Evolutionary conservation across 2,888 invertebrate genomes (phyloP).

Genomic region (Drosophila anomalipes): DNA sequence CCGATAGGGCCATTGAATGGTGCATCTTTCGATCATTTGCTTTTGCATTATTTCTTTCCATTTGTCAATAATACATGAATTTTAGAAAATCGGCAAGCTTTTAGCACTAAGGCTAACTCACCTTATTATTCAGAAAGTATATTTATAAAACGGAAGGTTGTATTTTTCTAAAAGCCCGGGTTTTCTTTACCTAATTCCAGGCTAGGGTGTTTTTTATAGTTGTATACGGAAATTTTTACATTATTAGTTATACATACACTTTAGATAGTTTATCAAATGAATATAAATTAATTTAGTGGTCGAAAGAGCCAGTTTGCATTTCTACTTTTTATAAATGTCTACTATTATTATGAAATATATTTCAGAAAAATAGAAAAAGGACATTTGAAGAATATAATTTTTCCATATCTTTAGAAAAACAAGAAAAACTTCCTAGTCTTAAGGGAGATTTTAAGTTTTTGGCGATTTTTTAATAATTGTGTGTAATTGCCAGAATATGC

Average conservation of each 20-base stretch:
- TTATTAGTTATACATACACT: background rate
- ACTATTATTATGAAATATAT: background rate
- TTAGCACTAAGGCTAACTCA: background rate
- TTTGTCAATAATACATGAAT: background rate
- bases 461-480: no score
- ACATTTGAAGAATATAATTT: no score
- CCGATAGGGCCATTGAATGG: conserved; percentile 20
- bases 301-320: background rate
- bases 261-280: background rate
- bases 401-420: background rate
- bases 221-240: background rate
- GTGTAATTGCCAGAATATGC: background rate
- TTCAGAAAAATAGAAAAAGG: no score
- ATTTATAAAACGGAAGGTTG: background rate
- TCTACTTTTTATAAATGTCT: no score
- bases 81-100: background rate
- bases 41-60: background rate
- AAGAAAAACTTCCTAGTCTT: no score
- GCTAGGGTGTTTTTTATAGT: no score
- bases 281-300: background rate
- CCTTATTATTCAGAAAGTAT: background rate
- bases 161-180: background rate
- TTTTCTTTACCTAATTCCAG: background rate
- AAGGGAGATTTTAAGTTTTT: no score
- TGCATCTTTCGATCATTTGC: background rate